Percentiles rank a stretch among this genome's conserved stretches.
Evolutionary conservation across 2,888 invertebrate genomes (phyloP).

Genomic region (Agonopterix arenella): DNA sequence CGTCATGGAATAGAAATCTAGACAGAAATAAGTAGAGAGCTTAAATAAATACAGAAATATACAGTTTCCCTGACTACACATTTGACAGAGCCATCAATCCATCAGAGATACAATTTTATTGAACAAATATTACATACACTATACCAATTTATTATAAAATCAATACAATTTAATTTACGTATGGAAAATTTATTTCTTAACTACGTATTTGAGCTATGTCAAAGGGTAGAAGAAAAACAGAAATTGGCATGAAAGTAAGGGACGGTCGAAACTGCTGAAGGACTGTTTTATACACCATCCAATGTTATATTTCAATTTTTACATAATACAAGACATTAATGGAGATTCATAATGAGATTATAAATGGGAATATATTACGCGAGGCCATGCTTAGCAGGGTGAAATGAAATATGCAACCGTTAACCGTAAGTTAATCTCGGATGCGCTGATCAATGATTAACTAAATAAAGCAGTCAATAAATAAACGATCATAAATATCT

Average conservation of each 20-base stretch:
- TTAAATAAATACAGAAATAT: background rate
- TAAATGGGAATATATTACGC: constrained; percentile 54
- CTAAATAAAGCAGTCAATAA: constrained; percentile 77
- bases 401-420: constrained; percentile 66
- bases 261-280: constrained; percentile 18
- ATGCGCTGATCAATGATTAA: constrained; percentile 59
- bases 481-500: constrained; percentile 78
- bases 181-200: background rate
- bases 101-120: constrained; percentile 6
- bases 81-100: background rate
- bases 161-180: constrained; percentile 2
- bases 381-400: constrained; percentile 71
- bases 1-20: constrained; percentile 10
- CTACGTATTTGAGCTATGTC: background rate
- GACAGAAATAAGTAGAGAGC: constrained; percentile 12
- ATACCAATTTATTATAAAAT: background rate
- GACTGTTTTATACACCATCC: constrained; percentile 60
- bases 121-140: background rate
- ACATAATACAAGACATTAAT: constrained; percentile 47
- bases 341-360: constrained; percentile 74
- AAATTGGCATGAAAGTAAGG: constrained; percentile 6
- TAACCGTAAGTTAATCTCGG: constrained; percentile 59
- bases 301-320: constrained; percentile 64
- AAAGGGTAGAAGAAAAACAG: constrained; percentile 1
- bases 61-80: background rate